Conservation (phyloP, 2,797 vertebrate genomes). For the Leucoraja ocellata region DNA sequence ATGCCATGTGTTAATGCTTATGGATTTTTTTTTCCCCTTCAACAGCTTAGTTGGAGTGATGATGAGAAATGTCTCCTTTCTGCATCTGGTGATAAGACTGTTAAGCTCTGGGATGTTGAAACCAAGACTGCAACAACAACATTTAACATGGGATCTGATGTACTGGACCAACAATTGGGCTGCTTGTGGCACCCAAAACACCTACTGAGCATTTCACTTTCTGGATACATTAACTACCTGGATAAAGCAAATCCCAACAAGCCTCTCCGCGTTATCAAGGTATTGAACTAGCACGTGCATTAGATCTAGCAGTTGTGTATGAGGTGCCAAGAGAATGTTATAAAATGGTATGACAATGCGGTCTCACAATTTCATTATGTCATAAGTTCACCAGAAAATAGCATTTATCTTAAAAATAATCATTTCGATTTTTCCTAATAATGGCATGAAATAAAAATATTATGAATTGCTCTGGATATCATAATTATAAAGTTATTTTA, state of each 20-base stretch:
- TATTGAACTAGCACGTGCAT: conserved; percentile 46
- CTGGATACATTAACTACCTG: conserved; percentile 94
- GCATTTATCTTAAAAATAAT: neutral
- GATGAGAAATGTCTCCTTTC: conserved; percentile 85
- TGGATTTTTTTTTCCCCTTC: neutral
- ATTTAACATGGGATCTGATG: conserved; percentile 77
- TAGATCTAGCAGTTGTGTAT: neutral
- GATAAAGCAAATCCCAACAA: conserved; percentile 86
- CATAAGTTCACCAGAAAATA: neutral
- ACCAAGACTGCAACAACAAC: conserved; percentile 71
- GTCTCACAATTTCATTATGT: neutral
- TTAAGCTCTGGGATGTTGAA: conserved; percentile 89
- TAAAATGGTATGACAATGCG: neutral
- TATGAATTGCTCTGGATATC: neutral
- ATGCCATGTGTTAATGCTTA: neutral
- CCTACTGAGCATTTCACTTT: conserved; percentile 80
- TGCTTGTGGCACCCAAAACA: conserved; percentile 91
- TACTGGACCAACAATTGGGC: conserved; percentile 89
- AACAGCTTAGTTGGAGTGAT: conserved; percentile 72
- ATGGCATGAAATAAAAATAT: too few species aligned
- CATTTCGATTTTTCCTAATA: neutral
- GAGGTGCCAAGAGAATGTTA: neutral
- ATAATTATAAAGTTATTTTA: neutral
- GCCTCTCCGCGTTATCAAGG: conserved; percentile 80
- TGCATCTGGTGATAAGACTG: conserved; percentile 90